Evolutionary conservation across 2,888 invertebrate genomes (phyloP).

Genomic region (Pollenia griseotomentosa): DNA sequence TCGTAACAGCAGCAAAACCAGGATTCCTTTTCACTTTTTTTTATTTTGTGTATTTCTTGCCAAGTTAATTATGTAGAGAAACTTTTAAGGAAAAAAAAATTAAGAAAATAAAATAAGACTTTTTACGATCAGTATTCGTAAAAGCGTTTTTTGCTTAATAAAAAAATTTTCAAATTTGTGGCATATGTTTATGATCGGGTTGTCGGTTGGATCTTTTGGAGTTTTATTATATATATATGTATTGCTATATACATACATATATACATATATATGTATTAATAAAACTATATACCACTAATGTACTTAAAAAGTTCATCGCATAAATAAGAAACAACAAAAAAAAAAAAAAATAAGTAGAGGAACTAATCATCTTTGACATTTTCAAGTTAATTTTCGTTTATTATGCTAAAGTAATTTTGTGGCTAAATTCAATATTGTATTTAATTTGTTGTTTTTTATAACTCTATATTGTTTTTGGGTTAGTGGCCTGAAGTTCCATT

Average conservation of each 20-base stretch:
- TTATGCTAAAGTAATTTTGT: constrained; percentile 55
- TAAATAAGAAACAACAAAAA: constrained; percentile 61
- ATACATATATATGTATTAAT: not conserved
- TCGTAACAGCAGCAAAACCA: constrained; percentile 52
- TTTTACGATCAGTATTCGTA: constrained; percentile 49
- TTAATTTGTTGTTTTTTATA: constrained; percentile 13
- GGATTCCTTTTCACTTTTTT: constrained; percentile 44
- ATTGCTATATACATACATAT: not conserved
- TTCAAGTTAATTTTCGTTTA: constrained; percentile 72
- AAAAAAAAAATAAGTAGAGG: constrained; percentile 66
- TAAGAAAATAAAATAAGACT: constrained; percentile 59
- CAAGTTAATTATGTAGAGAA: constrained; percentile 70
- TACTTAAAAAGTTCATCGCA: constrained; percentile 50
- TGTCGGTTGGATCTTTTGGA: constrained; percentile 40
- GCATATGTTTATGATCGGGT: constrained; percentile 60
- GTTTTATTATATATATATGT: not conserved
- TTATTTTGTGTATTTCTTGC: constrained; percentile 26
- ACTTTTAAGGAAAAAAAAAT: constrained; percentile 37
- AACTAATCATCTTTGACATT: constrained; percentile 73
- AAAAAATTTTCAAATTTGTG: constrained; percentile 46
- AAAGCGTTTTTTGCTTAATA: constrained; percentile 4
- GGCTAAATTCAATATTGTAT: constrained; percentile 31
- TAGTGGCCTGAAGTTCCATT: constrained; percentile 22
- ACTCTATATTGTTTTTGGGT: constrained; percentile 8
- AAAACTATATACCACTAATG: not conserved